These are phyloP conservation scores for Caenorhabditis briggsae DNA, from an alignment of 1,140 invertebrate genomes.

Conservation along the genomic window DNA sequence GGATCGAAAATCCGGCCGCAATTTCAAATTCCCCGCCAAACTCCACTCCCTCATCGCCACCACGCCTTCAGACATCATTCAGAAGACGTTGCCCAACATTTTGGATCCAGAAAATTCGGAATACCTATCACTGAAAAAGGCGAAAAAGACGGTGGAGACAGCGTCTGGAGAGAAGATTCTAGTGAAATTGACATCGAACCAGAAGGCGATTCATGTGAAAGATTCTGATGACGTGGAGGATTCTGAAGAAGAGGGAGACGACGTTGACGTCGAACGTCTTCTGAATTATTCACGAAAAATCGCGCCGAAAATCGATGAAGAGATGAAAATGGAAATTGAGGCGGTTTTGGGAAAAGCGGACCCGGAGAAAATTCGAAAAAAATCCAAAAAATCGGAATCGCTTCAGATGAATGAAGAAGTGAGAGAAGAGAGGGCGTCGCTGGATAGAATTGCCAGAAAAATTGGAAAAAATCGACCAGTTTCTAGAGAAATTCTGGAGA, in stretches of 20 bases:
- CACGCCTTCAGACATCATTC: neutral
- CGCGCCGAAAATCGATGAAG: neutral
- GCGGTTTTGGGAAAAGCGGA: neutral
- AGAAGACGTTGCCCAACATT: neutral
- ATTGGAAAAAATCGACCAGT: neutral
- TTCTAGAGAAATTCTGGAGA: neutral
- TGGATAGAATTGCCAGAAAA: neutral
- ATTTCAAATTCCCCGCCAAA: slow-evolving; percentile 35
- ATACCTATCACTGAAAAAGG: slow-evolving; percentile 7
- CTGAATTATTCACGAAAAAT: neutral
- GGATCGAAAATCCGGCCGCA: neutral
- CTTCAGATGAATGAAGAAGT: neutral
- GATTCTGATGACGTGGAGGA: neutral
- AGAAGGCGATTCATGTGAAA: neutral
- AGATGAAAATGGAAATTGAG: neutral
- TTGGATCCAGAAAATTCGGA: neutral
- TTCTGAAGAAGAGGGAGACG: neutral
- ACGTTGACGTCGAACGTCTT: neutral
- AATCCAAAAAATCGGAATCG: neutral
- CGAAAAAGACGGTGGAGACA: neutral
- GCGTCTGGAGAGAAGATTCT: slow-evolving; percentile 18
- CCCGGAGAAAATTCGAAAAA: neutral
- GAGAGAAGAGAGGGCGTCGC: neutral
- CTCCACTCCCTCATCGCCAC: neutral
- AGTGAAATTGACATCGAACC: neutral